Conservation (phyloP, 2,797 vertebrate genomes). For the Parauchenoglanis punctatus region DNA sequence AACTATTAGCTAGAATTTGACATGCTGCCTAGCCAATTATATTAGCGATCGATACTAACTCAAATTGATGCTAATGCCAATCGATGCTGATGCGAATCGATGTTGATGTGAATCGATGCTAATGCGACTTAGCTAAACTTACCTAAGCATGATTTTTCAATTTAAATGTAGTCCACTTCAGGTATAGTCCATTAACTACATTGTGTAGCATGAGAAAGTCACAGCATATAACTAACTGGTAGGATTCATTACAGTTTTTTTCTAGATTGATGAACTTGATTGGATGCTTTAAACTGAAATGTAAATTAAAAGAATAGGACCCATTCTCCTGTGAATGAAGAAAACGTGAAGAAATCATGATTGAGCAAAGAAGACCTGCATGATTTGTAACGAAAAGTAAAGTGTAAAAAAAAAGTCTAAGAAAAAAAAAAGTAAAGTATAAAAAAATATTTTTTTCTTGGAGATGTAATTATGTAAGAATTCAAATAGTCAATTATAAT, state of each 20-base stretch:
- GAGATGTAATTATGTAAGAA: background rate
- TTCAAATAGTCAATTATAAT: background rate
- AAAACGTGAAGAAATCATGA: too few relatives aligned
- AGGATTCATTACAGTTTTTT: too few relatives aligned
- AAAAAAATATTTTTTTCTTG: background rate
- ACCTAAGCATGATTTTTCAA: background rate
- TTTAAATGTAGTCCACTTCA: background rate
- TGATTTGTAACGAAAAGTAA: background rate
- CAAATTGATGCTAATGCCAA: background rate
- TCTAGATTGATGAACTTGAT: too few relatives aligned
- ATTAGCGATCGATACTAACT: background rate
- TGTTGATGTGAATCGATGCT: too few relatives aligned
- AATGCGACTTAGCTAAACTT: background rate
- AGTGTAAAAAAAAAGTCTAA: background rate
- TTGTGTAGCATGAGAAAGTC: too few relatives aligned
- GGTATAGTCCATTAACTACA: too few relatives aligned
- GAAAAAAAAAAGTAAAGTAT: background rate
- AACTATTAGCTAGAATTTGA: background rate
- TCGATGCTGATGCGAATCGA: too few relatives aligned
- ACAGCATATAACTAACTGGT: too few relatives aligned
- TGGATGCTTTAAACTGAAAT: too few relatives aligned
- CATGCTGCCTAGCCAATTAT: background rate
- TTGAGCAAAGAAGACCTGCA: background rate
- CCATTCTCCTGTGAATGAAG: too few relatives aligned
- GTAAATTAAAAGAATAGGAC: too few relatives aligned